These are phyloP conservation scores for Beaufortia kweichowensis DNA, from an alignment of 2,113 vertebrate species.

Conservation along the genomic window DNA sequence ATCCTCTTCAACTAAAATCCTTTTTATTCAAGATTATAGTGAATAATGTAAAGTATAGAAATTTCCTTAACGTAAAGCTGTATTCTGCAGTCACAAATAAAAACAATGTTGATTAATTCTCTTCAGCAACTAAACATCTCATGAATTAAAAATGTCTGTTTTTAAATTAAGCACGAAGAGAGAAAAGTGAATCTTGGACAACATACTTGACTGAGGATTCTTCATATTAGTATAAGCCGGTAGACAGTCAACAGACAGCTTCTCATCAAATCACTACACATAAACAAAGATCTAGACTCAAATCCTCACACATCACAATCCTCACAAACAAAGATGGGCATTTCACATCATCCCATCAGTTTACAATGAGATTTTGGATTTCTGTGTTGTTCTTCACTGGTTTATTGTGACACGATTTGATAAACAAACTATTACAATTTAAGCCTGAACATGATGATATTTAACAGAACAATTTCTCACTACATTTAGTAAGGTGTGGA, in stretches of 20 bases:
- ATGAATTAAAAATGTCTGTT: too few relatives aligned
- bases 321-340: conserved; percentile 67
- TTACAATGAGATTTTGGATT: conserved; percentile 64
- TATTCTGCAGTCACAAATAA: too few relatives aligned
- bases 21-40: neutral
- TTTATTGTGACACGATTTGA: neutral
- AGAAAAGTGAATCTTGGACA: conserved; percentile 41
- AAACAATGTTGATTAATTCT: too few relatives aligned
- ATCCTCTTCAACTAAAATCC: neutral
- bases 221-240: conserved; percentile 52
- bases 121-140: too few relatives aligned
- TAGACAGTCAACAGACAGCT: conserved; percentile 64
- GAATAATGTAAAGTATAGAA: too few relatives aligned
- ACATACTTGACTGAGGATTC: conserved; percentile 43
- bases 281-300: conserved; percentile 64
- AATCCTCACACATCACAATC: conserved; percentile 67
- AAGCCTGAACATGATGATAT: too few relatives aligned
- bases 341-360: conserved; percentile 70
- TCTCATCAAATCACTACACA: conserved; percentile 58
- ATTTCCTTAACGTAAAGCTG: too few relatives aligned
- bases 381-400: conserved; percentile 58
- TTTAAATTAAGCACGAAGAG: too few relatives aligned
- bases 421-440: too few relatives aligned
- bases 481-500: neutral
- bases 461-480: too few relatives aligned